Conservation (phyloP, 1,140 invertebrate species). For the Elysia chlorotica region DNA sequence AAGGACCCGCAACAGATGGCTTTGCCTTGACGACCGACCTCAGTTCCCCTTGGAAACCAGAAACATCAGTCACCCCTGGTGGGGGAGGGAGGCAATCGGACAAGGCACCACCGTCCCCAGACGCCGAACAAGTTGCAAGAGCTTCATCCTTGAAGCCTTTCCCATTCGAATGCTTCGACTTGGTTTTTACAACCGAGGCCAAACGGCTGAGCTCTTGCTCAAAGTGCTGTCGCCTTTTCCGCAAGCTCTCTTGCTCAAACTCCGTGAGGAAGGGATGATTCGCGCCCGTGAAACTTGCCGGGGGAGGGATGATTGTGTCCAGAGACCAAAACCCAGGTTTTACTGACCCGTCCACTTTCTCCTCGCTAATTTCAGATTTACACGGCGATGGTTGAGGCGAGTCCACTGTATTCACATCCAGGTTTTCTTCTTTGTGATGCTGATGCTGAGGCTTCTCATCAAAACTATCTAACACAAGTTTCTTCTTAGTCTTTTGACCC, state of each 20-base stretch:
- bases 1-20: neutral
- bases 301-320: constrained; percentile 13
- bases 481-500: too few species aligned
- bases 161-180: too few species aligned
- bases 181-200: too few species aligned
- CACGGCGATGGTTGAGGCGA: too few species aligned
- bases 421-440: neutral
- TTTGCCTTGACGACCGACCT: neutral
- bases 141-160: too few species aligned
- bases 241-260: constrained; percentile 13
- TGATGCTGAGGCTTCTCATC: too few species aligned
- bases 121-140: neutral
- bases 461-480: too few species aligned
- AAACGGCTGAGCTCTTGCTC: neutral
- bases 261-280: constrained; percentile 22
- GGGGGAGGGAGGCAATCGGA: neutral
- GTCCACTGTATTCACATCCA: neutral
- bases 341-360: neutral
- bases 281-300: neutral
- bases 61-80: neutral
- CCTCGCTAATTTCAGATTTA: too few species aligned
- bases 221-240: constrained; percentile 12
- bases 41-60: constrained; percentile 19
- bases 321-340: constrained; percentile 8
- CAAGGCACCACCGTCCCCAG: neutral